Percentiles rank a stretch among this genome's conserved stretches.
Evolutionary conservation across 1,140 invertebrate species (phyloP).

Genomic region (Macrobrachium nipponense): DNA sequence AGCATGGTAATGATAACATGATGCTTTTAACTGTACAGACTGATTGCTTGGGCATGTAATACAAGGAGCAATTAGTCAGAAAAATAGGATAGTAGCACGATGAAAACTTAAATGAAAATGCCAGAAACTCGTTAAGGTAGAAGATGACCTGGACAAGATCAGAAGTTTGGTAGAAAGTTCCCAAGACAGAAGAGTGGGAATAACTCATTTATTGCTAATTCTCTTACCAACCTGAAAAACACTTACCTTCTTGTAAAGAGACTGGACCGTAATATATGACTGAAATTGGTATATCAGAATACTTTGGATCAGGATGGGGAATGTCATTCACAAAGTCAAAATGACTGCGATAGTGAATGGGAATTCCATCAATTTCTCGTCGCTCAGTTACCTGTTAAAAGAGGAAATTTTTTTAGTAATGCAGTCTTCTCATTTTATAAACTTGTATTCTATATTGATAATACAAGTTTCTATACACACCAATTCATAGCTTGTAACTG

Average conservation of each 20-base stretch:
- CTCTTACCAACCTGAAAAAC: background rate
- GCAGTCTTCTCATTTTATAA: no score
- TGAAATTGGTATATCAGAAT: conserved; percentile 38
- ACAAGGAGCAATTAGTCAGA: no score
- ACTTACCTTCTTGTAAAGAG: conserved; percentile 14
- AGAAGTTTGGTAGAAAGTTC: background rate
- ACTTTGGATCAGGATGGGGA: conserved; percentile 39
- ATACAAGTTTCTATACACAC: no score
- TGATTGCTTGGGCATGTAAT: no score
- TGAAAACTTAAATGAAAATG: no score
- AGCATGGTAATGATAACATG: no score
- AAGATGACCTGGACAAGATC: no score
- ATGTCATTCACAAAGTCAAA: conserved; percentile 28
- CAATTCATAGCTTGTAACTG: no score
- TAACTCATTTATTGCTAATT: conserved; percentile 1
- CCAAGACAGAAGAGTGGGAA: background rate
- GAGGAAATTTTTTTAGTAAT: background rate
- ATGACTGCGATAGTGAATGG: background rate
- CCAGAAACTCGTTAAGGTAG: no score
- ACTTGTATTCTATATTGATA: no score
- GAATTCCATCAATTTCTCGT: conserved; percentile 8
- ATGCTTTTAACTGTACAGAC: no score
- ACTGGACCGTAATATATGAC: conserved; percentile 34
- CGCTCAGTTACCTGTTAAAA: conserved; percentile 11
- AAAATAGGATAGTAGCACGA: no score